Evolutionary conservation across 2,113 vertebrate species (phyloP), one percentile per base, ranked within the genome.

Genomic region (Forbesichthys papilliferus): DNA sequence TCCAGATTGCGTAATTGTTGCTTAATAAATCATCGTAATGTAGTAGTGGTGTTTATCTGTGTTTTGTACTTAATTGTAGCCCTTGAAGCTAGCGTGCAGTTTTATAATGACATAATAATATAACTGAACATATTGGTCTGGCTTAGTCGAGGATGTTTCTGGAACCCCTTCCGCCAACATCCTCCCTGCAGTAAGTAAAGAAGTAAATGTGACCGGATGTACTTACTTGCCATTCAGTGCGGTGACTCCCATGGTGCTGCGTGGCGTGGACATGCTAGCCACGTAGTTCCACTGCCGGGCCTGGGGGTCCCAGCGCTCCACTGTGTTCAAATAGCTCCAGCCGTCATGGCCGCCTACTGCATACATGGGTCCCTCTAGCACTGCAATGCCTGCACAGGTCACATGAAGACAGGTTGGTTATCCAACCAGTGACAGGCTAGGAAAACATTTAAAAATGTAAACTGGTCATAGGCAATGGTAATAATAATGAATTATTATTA

Each of bases 301-400:
- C 77, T 98, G 96, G 0, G 96, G 96, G 82, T 99, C 97, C 96
- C 96, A 99, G 82, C 98, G 92, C 74, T 99, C 98, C 73, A 99
- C 97, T 0, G 97, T 99, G 83, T 98, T 99, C 34, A 99, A 93
- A 83, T 99, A 99, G 76, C 96, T 99, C 96, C 96, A 99, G 62
- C 98, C 98, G 18, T 99, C 97, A 3, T 99, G 98, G 54, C 98
- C 98, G 11, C 97, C 98, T 1, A 99, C 95, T 0, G 98, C 97
- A 69, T 98, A 99, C 97, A 99, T 99, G 2, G 97, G 98, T 10
- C 98, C 98, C 92, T 98, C 97, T n/a, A 99, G 94, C 83, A 96
- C 96, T 57, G 96, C 95, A 18, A 98, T 96, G 48, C 98, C 97
- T 98, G 64, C 18, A 68, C 57, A 70, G 11, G 69, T 77, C 69